phyloP scores from a whole-genome alignment of 2,888 invertebrate species.

The Adela reaumurella region DNA sequence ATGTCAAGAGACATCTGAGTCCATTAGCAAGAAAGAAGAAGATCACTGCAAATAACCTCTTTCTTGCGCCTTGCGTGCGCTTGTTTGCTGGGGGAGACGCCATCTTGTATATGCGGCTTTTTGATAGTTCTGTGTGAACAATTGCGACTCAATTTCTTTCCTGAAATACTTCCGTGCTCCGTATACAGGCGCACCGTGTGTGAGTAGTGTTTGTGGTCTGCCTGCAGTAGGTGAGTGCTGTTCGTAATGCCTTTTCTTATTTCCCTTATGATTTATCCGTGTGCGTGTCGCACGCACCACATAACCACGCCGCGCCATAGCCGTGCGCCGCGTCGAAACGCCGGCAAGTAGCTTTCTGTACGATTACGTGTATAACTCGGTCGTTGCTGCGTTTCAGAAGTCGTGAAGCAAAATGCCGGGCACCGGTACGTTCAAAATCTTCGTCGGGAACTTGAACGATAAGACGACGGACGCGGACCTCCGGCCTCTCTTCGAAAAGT shows the following conservation, averaged over 20 bases:
- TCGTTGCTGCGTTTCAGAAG: slow-evolving; percentile 46
- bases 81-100: slow-evolving; percentile 11
- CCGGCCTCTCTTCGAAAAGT: slow-evolving; percentile 92
- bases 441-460: slow-evolving; percentile 96
- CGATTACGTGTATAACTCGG: slow-evolving; percentile 1
- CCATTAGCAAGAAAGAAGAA: too few relatives aligned
- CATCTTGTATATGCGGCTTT: slow-evolving; percentile 15
- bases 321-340: neutral
- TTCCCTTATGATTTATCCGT: neutral
- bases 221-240: slow-evolving; percentile 1
- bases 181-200: too few relatives aligned
- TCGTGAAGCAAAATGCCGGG: slow-evolving; percentile 69
- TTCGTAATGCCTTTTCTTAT: neutral
- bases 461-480: slow-evolving; percentile 84
- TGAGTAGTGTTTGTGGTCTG: too few relatives aligned
- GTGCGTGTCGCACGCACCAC: neutral
- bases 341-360: neutral
- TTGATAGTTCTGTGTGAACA: too few relatives aligned
- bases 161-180: too few relatives aligned
- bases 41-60: too few relatives aligned
- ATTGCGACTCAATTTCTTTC: too few relatives aligned
- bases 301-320: neutral
- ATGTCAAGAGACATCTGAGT: too few relatives aligned
- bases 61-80: too few relatives aligned
- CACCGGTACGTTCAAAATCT: slow-evolving; percentile 94